A percentile compares a stretch with the other conserved stretches of the same genome.
Conservation (phyloP, 2,113 vertebrate species). For the Oncorhynchus nerka region DNA sequence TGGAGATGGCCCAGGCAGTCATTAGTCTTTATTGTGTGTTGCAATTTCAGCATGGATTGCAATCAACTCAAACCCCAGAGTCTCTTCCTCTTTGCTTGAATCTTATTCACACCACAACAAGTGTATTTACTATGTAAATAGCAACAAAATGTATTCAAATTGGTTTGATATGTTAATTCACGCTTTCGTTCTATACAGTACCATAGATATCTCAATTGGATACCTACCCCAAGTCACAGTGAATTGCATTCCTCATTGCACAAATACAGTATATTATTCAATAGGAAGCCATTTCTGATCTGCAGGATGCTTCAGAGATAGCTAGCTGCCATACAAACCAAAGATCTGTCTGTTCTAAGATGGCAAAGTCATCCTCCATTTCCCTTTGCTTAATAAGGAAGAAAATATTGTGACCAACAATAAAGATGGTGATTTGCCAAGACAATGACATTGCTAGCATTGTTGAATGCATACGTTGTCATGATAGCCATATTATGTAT, state of each 20-base stretch:
- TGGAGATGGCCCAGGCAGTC: slow-evolving; percentile 34
- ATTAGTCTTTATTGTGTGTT: slow-evolving; percentile 39
- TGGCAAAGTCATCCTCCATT: too few species aligned
- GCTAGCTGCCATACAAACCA: too few species aligned
- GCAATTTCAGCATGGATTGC: slow-evolving; percentile 36
- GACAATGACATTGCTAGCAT: neutral
- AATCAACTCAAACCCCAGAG: slow-evolving; percentile 45
- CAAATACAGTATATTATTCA: too few species aligned
- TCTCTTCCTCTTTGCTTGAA: slow-evolving; percentile 30
- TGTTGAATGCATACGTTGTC: neutral
- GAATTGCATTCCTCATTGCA: too few species aligned
- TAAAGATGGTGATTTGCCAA: neutral
- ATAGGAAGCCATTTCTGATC: too few species aligned
- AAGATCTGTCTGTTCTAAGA: too few species aligned
- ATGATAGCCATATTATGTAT: neutral
- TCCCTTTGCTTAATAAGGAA: too few species aligned
- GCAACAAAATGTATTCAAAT: neutral
- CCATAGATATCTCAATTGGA: too few species aligned
- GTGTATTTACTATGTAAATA: slow-evolving; percentile 34
- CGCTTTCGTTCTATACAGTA: too few species aligned
- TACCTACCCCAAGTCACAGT: too few species aligned
- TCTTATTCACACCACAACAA: slow-evolving; percentile 31
- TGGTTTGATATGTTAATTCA: neutral
- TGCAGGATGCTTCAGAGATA: too few species aligned
- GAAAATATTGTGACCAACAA: neutral